These are phyloP conservation scores for Eidolon helvum DNA, from an alignment of 2,113 vertebrate species.

Conservation along the genomic window DNA sequence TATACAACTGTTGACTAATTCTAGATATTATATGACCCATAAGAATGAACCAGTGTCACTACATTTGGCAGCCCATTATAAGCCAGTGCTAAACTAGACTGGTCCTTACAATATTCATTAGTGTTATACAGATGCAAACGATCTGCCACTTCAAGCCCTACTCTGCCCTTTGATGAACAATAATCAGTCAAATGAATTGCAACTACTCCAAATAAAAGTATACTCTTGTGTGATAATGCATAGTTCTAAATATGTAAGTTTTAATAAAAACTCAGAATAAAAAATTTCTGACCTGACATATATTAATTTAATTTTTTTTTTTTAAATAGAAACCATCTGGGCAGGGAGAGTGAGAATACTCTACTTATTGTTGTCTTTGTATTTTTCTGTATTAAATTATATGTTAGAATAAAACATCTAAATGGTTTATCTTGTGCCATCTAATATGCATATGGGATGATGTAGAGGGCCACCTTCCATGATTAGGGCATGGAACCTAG, in stretches of 20 bases:
- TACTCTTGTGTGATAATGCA: not conserved
- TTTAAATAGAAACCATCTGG: not conserved
- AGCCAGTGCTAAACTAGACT: not conserved
- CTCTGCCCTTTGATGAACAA: not conserved
- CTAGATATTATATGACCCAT: not conserved
- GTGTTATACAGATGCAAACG: accelerated
- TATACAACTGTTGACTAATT: not conserved
- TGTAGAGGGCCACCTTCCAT: not conserved
- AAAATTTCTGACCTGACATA: not conserved
- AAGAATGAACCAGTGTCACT: not conserved
- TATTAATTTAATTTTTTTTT: not conserved
- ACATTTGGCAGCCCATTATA: not conserved
- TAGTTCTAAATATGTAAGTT: not conserved
- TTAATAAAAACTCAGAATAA: not conserved
- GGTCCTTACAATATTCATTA: not conserved
- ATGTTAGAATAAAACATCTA: slow-evolving; percentile 15
- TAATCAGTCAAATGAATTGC: not conserved
- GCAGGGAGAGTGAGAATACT: not conserved
- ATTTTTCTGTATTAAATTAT: not conserved
- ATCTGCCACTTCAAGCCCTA: not conserved
- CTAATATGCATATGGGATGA: not conserved
- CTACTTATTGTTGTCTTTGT: not conserved
- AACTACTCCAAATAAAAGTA: not conserved
- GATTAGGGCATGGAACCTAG: not conserved
- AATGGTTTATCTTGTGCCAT: not conserved